Evolutionary conservation across 2,113 vertebrate genomes (phyloP), one percentile per base, ranked within the genome.

Genomic region (Syngnathus floridae): DNA sequence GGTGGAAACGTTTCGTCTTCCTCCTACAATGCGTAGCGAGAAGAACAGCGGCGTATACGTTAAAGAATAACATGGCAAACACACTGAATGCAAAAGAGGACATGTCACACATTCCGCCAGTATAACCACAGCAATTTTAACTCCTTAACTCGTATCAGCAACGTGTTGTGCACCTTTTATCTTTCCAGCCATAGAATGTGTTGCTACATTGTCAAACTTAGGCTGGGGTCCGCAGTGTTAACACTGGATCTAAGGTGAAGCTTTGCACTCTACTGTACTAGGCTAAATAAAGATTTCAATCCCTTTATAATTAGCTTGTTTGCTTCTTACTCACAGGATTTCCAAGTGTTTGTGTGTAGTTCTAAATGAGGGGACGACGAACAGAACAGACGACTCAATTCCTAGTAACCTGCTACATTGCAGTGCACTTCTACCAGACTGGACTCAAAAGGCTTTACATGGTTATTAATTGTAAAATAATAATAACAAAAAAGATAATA

Each of bases 1-100:
- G 95, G 97, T 0, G 96, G 96, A 74, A 94, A 74, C 0, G 93
- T 99, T 71, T 96, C 95, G 0, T 98, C 95, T 0, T 95, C 97
- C 0, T 91, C 96, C 5, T 98, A 97, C 86, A 98, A 96, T 0
- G 97, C 93, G 73, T 99, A 61, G n/a, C 13, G n/a, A 61, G 17
- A 79, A 86, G 0, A 7, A 43, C 2, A 13, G 26, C 54, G 26
- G 22, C 2, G 22, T 55, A 35, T 57, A 16, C 38, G 4, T 14
- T 14, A 46, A 1, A 5, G 7, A 68, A 38, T 65, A 31, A 26
- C 62, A 17, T 26, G 2, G 9, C 16, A 51, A 1, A 6, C 46
- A 17, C 11, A 64, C 11, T 45, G 59, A 10, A 38, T 52, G 37
- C 1, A 67, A 52, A 67, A 62, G 62, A 76, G 7, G n/a, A 74